Evolutionary conservation across 2,888 invertebrate genomes (phyloP).

Genomic region (Euphydryas editha): DNA sequence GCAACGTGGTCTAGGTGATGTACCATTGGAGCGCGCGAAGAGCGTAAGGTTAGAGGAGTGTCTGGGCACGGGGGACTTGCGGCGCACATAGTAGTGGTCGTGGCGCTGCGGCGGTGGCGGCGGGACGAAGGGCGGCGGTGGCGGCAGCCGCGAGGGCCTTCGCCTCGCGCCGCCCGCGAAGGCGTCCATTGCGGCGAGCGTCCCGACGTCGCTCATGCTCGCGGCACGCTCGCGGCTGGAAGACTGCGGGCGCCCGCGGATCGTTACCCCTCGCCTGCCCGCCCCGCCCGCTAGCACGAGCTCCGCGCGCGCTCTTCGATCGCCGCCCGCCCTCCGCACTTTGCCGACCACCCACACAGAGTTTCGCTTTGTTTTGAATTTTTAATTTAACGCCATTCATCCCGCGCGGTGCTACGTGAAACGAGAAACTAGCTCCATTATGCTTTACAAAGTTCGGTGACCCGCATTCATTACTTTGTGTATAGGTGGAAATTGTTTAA

Average conservation of each 20-base stretch:
- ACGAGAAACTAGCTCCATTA: slow-evolving; percentile 59
- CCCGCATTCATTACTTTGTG: slow-evolving; percentile 41
- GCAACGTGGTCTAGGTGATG: slow-evolving; percentile 50
- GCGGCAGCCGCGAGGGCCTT: slow-evolving; percentile 75
- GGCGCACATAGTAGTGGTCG: slow-evolving; percentile 80
- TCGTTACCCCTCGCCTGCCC: slow-evolving; percentile 60
- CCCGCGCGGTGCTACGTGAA: slow-evolving; percentile 60
- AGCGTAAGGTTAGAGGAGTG: slow-evolving; percentile 74
- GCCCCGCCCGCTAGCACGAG: slow-evolving; percentile 65
- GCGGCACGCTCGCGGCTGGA: slow-evolving; percentile 79
- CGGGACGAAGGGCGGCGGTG: slow-evolving; percentile 78
- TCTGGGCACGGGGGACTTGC: slow-evolving; percentile 77
- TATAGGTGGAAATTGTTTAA: background rate
- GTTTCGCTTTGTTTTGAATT: slow-evolving; percentile 79
- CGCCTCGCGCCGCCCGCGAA: slow-evolving; percentile 81
- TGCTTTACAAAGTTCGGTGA: slow-evolving; percentile 57
- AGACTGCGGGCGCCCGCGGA: slow-evolving; percentile 69
- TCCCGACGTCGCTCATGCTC: slow-evolving; percentile 82
- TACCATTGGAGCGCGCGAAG: slow-evolving; percentile 78
- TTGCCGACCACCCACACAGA: slow-evolving; percentile 73
- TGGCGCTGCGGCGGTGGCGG: slow-evolving; percentile 78
- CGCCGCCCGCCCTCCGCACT: slow-evolving; percentile 77
- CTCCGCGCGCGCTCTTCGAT: slow-evolving; percentile 80
- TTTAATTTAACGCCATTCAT: slow-evolving; percentile 81
- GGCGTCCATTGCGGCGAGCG: slow-evolving; percentile 82